Base-by-base conservation (phyloP, 2,113 vertebrate genomes). In the Marmota monax region DNA sequence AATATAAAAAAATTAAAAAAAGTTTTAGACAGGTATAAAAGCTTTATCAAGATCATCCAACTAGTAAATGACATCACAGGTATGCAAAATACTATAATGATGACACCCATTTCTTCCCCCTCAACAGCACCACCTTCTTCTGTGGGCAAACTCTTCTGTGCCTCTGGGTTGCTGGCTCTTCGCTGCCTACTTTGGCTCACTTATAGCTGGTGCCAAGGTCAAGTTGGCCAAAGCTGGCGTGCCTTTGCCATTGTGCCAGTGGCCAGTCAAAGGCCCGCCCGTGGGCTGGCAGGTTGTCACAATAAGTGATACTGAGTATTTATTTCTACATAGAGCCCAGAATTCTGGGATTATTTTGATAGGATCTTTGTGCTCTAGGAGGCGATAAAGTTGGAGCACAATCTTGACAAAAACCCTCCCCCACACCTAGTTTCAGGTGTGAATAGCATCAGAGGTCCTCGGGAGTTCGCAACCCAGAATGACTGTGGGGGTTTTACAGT, bases 321-420 rank as follows among this genome's bases (percentile, higher is more conserved):
- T 92, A 16, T n/a, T 29, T 92, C 32, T 76, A 1, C 3, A 12
- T 18, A 29, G 53, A 85, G 6, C 42, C 14, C 25, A 42, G 39
- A 88, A 85, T 92, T 90, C 58, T 72, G 56, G 39, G n/a, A 65
- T 82, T 56, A 76, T 82, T 88, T n/a, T 48, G 53, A n/a, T 18
- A 85, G n/a, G 32, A 48, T 0, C 1, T 37, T 56, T 82, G 34
- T 34, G 0, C 56, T 83, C 92, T 10, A 61, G 7, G 67, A n/a
- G 14, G 18, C 34, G 32, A 72, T 77, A 23, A 85, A 77, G 22
- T 37, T 84, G 25, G 29, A 86, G 6, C 16, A 77, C 10, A n/a
- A 4, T 92, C 67, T 51, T 29, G 16, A 77, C 10, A 45, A 29
- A n/a, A 70, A 27, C 2, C 22, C 16, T 39, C 39, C 4, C 77